Percentiles rank a stretch among this genome's conserved stretches.
Conservation (phyloP, 2,888 invertebrate genomes). For the Trichopria drosophilae region DNA sequence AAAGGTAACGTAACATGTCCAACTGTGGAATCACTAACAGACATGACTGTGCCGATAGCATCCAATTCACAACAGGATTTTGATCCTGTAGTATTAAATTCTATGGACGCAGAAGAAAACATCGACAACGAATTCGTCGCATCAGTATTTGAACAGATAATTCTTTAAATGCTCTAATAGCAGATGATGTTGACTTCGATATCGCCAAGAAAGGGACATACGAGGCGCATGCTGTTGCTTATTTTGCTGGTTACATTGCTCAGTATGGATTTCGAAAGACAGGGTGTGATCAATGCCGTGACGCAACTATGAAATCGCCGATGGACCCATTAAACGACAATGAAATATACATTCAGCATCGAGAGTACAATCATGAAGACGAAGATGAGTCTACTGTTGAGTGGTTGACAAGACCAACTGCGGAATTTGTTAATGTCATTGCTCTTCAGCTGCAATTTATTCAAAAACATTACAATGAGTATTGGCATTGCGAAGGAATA, state of each 20-base stretch:
- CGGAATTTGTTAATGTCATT: constrained; percentile 1
- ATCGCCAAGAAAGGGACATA: not conserved
- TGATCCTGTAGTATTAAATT: too few species aligned
- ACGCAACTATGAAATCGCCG: constrained; percentile 9
- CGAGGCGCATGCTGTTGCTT: constrained; percentile 13
- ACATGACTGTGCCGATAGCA: too few species aligned
- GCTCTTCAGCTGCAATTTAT: not conserved
- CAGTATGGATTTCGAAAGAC: not conserved
- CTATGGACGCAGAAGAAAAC: too few species aligned
- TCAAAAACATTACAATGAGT: not conserved
- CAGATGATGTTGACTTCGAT: too few species aligned
- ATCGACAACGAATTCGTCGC: too few species aligned
- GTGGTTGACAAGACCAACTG: constrained; percentile 6
- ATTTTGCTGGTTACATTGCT: constrained; percentile 18
- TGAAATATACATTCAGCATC: constrained; percentile 12
- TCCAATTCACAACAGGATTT: too few species aligned
- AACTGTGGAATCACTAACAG: not conserved
- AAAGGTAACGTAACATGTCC: constrained; percentile 26
- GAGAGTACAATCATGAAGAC: constrained; percentile 16
- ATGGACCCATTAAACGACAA: constrained; percentile 5
- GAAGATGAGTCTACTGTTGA: constrained; percentile 5
- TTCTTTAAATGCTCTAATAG: too few species aligned
- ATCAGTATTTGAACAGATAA: too few species aligned
- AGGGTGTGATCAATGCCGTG: constrained; percentile 8
- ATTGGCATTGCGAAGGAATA: not conserved